Base-by-base conservation (phyloP, 2,113 vertebrate species). In the Phalacrocorax pelagicus region DNA sequence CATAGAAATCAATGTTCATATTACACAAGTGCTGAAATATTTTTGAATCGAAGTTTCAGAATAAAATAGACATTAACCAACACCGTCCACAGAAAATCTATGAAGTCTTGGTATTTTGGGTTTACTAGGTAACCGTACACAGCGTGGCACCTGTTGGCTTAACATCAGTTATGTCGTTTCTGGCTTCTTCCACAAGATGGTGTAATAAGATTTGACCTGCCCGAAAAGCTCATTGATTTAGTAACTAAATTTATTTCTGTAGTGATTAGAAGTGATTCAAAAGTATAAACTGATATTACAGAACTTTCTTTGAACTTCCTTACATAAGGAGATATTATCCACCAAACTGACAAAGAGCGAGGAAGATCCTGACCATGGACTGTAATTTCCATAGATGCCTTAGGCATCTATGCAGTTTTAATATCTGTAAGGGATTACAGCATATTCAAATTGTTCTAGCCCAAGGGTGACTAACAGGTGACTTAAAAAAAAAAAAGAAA, bases 111-210 rank as follows among this genome's bases (percentile, higher is more conserved):
- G 26, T 47, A 32, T 74, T 81, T 88, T 15, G 5, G 27, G 19
- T 10, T 58, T 36, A 24, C 66, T 36, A 23, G n/a, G 32, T 46
- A 57, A 58, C 5, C 0, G 0, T 5, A 42, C 27, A 21, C 38
- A 65, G 36, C 49, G 20, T 5, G 6, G n/a, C 54, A 65, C 16
- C 22, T 38, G 23, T 22, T 32, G 34, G n/a, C 57, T 70, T 49
- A 62, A 67, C 21, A 63, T 16, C 19, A 42, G 13, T 62, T 52
- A 52, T 71, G 94, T 62, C 6, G 2, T 97, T 97, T 92, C 88
- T 58, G 47, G 49, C 49, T 95, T 81, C 86, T 94, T 96, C 98
- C 98, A 98, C 98, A 95, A 98, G 98, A 98, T 98, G 98, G 98
- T 67, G 97, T 80, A 91, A 32, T 72, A 44, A 46, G 95, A 95